Evolutionary conservation across 1,140 invertebrate genomes (phyloP).

Genomic region (Drosophila teissieri): DNA sequence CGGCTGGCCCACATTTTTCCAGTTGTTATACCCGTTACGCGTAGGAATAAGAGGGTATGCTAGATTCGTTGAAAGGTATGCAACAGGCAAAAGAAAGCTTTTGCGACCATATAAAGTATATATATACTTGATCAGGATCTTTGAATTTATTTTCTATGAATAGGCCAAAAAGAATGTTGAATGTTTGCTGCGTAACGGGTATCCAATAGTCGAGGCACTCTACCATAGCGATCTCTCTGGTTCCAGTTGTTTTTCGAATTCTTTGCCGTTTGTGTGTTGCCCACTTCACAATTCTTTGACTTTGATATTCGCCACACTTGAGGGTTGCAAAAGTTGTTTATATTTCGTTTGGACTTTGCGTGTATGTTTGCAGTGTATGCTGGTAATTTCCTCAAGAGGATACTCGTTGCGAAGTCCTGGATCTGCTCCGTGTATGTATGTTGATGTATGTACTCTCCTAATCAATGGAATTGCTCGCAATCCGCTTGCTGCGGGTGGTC

Average conservation of each 20-base stretch:
- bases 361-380: conserved; percentile 1
- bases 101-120: no score
- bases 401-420: conserved; percentile 18
- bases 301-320: conserved; percentile 61
- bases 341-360: conserved; percentile 3
- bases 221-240: no score
- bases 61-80: no score
- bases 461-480: conserved; percentile 29
- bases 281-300: conserved; percentile 58
- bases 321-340: conserved; percentile 29
- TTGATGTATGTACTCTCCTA: conserved; percentile 16
- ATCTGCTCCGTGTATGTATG: background rate
- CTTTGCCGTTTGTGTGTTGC: conserved; percentile 12
- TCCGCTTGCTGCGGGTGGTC: conserved; percentile 28
- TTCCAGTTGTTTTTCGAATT: conserved; percentile 18
- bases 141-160: no score
- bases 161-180: no score
- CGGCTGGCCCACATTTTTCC: conserved; percentile 7
- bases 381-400: conserved; percentile 40
- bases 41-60: no score
- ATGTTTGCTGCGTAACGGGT: no score
- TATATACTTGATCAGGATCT: no score
- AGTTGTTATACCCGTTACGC: background rate
- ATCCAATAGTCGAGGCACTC: no score
- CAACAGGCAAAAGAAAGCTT: no score